Conservation (phyloP, 1,140 invertebrate genomes). For the Zaprionus africanus region DNA sequence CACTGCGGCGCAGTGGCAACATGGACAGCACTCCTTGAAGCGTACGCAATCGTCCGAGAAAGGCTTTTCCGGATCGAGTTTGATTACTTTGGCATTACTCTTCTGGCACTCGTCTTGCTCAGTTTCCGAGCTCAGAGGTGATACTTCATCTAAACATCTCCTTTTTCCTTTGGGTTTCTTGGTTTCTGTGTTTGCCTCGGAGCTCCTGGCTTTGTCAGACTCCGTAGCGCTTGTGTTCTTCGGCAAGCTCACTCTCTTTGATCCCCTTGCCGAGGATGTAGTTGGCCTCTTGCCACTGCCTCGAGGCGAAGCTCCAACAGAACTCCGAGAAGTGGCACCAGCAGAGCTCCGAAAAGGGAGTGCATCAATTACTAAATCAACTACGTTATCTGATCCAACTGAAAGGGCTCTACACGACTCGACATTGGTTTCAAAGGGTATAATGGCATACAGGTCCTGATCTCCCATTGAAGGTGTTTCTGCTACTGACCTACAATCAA, state of each 20-base stretch:
- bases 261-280: background rate
- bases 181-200: too few species aligned
- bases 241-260: background rate
- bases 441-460: too few species aligned
- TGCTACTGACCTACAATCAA: too few species aligned
- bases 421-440: background rate
- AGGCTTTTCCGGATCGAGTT: background rate
- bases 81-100: background rate
- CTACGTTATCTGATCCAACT: background rate
- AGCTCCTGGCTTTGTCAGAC: too few species aligned
- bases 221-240: too few species aligned
- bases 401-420: background rate
- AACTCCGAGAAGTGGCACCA: background rate
- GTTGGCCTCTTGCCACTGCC: background rate
- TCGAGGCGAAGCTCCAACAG: too few species aligned
- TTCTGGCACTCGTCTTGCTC: background rate
- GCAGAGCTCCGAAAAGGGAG: background rate
- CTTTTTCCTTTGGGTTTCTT: too few species aligned
- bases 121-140: too few species aligned
- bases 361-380: background rate
- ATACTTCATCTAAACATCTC: too few species aligned
- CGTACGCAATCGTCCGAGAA: constrained; percentile 31
- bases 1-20: constrained; percentile 62
- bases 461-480: too few species aligned
- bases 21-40: constrained; percentile 45